These are phyloP conservation scores for Ochotona curzoniae DNA, from an alignment of 2,113 vertebrate genomes.

Conservation along the genomic window DNA sequence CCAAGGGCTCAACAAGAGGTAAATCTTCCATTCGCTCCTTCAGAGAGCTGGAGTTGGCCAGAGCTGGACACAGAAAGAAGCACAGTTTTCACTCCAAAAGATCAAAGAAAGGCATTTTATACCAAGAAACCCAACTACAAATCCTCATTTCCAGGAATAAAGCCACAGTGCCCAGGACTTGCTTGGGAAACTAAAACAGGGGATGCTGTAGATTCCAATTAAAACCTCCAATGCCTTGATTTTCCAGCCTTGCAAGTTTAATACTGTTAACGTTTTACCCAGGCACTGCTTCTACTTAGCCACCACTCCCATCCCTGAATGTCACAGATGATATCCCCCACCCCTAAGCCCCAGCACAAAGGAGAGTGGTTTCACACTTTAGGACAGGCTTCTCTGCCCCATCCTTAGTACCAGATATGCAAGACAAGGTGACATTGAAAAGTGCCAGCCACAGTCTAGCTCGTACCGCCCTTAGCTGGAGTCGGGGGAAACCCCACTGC, in stretches of 20 bases:
- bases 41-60: slow-evolving; percentile 53
- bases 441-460: background rate
- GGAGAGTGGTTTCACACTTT: background rate
- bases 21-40: slow-evolving; percentile 66
- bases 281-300: slow-evolving; percentile 41
- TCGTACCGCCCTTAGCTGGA: background rate
- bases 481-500: background rate
- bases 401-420: background rate
- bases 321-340: background rate
- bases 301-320: background rate
- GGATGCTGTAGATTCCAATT: slow-evolving; percentile 62
- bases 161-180: slow-evolving; percentile 71
- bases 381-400: background rate
- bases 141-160: slow-evolving; percentile 81
- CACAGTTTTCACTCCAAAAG: slow-evolving; percentile 71
- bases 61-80: slow-evolving; percentile 32
- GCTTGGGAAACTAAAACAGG: slow-evolving; percentile 70
- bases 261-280: slow-evolving; percentile 42
- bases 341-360: background rate
- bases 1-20: slow-evolving; percentile 52
- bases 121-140: slow-evolving; percentile 79
- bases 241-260: slow-evolving; percentile 61
- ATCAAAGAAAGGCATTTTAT: slow-evolving; percentile 77
- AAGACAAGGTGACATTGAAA: slow-evolving; percentile 45
- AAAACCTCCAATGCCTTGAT: slow-evolving; percentile 61